These are phyloP conservation scores for Scaeva pyrastri DNA, from an alignment of 2,888 invertebrate species.

Conservation along the genomic window DNA sequence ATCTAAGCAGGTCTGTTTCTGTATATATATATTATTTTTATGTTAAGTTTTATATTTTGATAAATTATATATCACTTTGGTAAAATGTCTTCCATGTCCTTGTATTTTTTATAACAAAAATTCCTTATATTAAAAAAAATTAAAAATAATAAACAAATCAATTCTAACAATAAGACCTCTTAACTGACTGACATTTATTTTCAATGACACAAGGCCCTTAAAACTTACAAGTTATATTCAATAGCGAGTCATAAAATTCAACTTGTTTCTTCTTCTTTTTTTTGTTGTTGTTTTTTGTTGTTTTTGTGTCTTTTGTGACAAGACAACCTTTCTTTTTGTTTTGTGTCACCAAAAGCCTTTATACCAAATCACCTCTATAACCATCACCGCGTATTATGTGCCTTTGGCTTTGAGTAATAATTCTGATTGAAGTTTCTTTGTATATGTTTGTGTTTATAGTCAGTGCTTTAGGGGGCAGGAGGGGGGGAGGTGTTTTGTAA, in stretches of 20 bases:
- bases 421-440: slow-evolving; percentile 65
- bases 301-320: slow-evolving; percentile 39
- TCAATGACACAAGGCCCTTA: slow-evolving; percentile 63
- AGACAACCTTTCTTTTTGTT: slow-evolving; percentile 39
- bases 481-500: too few relatives aligned
- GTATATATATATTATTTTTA: too few relatives aligned
- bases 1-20: too few relatives aligned
- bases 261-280: slow-evolving; percentile 25
- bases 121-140: slow-evolving; percentile 21
- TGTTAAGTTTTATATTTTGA: too few relatives aligned
- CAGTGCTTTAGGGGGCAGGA: not conserved
- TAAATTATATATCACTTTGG: too few relatives aligned
- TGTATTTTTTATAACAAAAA: too few relatives aligned
- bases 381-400: slow-evolving; percentile 35
- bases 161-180: slow-evolving; percentile 48
- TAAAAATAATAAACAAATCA: slow-evolving; percentile 41
- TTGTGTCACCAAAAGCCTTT: slow-evolving; percentile 21
- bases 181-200: slow-evolving; percentile 50
- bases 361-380: slow-evolving; percentile 27
- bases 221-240: slow-evolving; percentile 59
- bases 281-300: too few relatives aligned
- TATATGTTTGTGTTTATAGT: not conserved
- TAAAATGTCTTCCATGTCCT: too few relatives aligned
- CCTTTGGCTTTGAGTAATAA: slow-evolving; percentile 57
- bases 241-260: slow-evolving; percentile 53